These are phyloP conservation scores for Grammomys surdaster DNA, from an alignment of 2,113 vertebrate species.

Conservation along the genomic window DNA sequence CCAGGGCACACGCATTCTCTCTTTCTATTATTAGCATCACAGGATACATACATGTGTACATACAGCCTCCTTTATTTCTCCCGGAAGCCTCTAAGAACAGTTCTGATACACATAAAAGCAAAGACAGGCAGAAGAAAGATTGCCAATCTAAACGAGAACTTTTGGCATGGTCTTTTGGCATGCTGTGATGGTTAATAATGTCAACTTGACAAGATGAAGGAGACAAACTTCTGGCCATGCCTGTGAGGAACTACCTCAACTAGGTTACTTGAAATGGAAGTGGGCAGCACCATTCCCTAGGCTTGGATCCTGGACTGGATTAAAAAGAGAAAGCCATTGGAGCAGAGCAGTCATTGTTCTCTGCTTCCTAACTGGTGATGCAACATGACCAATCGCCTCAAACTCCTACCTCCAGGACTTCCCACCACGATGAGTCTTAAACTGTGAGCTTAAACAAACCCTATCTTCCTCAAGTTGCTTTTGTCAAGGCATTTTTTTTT, in stretches of 20 bases:
- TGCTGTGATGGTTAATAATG: neutral
- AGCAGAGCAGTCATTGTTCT: neutral
- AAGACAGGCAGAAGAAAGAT: neutral
- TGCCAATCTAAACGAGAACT: neutral
- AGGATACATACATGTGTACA: neutral
- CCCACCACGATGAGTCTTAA: too few species aligned
- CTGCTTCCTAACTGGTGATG: neutral
- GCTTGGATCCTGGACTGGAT: neutral
- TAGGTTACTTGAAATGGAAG: neutral
- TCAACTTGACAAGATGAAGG: neutral
- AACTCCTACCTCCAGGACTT: neutral
- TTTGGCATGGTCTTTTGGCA: neutral
- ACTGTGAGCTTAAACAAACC: neutral
- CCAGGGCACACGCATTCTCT: neutral
- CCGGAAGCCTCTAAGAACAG: neutral
- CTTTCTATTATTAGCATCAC: rapidly evolving
- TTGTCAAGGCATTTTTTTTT: neutral
- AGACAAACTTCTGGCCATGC: neutral
- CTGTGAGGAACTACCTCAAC: neutral
- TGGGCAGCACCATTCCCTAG: neutral
- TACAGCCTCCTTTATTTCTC: neutral
- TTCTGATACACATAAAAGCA: neutral
- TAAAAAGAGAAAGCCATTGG: neutral
- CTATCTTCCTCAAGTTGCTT: neutral
- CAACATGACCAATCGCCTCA: neutral